Percentiles rank a stretch among this genome's conserved stretches.
phyloP scores from a whole-genome alignment of 2,888 invertebrate genomes.

The Eumerus sabulonum region DNA sequence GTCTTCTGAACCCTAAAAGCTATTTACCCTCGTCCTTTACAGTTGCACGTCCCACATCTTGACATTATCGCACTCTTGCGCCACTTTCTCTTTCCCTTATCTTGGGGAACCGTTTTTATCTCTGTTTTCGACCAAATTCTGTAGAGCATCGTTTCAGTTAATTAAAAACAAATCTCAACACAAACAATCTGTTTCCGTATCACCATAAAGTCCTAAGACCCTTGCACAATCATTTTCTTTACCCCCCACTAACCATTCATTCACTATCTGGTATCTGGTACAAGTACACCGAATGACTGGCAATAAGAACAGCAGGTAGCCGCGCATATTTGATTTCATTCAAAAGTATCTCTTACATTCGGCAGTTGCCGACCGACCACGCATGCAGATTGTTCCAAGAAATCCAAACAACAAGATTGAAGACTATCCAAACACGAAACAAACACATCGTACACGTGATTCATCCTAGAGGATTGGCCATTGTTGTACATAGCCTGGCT shows the following conservation, averaged over 20 bases:
- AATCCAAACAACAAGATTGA: constrained; percentile 25
- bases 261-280: constrained; percentile 19
- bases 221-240: constrained; percentile 21
- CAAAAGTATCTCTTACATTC: constrained; percentile 41
- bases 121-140: too few relatives aligned
- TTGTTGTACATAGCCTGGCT: too few relatives aligned
- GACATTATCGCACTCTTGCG: too few relatives aligned
- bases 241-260: constrained; percentile 16
- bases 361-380: constrained; percentile 37
- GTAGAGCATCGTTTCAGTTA: too few relatives aligned
- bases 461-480: too few relatives aligned
- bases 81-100: too few relatives aligned
- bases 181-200: background rate
- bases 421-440: background rate
- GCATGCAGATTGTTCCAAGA: constrained; percentile 25
- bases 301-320: constrained; percentile 22
- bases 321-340: constrained; percentile 39
- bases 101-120: too few relatives aligned
- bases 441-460: too few relatives aligned
- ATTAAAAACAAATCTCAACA: constrained; percentile 24
- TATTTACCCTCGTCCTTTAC: too few relatives aligned
- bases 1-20: too few relatives aligned
- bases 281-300: constrained; percentile 8
- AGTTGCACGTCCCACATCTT: too few relatives aligned
- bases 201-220: too few relatives aligned